phyloP scores from a whole-genome alignment of 2,113 vertebrate species.

The Nicator chloris region DNA sequence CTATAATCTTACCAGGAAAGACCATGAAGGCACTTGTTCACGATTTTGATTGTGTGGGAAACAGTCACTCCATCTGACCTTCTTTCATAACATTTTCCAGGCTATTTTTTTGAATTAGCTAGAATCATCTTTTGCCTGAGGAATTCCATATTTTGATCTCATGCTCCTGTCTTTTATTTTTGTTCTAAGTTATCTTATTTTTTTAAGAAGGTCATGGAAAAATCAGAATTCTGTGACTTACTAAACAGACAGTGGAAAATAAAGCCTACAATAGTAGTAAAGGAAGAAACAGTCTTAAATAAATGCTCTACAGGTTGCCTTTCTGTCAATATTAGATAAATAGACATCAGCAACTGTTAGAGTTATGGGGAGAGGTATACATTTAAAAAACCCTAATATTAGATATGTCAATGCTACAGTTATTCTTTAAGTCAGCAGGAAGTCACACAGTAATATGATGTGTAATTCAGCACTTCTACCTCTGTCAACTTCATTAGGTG shows the following conservation, averaged over 20 bases:
- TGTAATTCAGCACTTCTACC: background rate
- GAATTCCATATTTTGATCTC: background rate
- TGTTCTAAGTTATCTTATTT: background rate
- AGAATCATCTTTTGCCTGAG: background rate
- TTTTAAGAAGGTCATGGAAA: background rate
- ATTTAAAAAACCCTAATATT: background rate
- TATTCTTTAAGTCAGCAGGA: background rate
- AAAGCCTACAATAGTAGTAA: background rate
- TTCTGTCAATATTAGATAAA: background rate
- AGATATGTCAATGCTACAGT: background rate
- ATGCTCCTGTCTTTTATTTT: background rate
- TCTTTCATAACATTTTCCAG: background rate
- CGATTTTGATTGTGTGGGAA: background rate
- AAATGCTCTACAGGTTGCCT: background rate
- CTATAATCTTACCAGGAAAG: background rate
- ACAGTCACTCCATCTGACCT: background rate
- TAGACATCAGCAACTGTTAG: background rate
- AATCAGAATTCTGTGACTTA: background rate
- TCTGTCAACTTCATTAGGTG: background rate
- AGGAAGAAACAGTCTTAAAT: background rate
- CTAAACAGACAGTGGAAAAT: background rate
- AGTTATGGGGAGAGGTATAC: background rate
- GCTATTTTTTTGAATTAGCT: background rate
- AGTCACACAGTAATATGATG: background rate
- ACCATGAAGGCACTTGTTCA: fast-evolving